phyloP scores from a whole-genome alignment of 2,797 vertebrate genomes.

The Mionectes olivaceus region DNA sequence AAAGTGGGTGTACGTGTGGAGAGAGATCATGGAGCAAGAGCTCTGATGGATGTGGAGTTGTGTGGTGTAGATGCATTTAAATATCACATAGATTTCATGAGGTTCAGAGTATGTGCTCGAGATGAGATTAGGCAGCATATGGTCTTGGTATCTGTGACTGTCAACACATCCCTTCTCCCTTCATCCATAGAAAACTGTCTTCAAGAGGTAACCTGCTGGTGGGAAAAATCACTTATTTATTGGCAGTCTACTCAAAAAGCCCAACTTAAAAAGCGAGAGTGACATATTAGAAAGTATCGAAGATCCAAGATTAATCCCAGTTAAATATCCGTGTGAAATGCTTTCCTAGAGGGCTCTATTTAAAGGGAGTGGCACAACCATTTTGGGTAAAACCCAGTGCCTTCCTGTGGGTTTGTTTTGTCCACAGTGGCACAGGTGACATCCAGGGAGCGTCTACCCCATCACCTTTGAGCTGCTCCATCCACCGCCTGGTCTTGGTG shows the following conservation, averaged over 20 bases:
- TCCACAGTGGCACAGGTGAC: not conserved
- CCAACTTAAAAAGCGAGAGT: constrained; percentile 36
- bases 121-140: constrained; percentile 67
- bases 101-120: constrained; percentile 41
- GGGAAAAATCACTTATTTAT: constrained; percentile 54
- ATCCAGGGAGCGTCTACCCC: not conserved
- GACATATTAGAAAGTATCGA: constrained; percentile 18
- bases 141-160: constrained; percentile 64
- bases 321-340: not conserved
- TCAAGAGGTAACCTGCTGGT: constrained; percentile 47
- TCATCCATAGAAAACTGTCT: constrained; percentile 48
- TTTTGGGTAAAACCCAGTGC: not conserved
- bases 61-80: constrained; percentile 4
- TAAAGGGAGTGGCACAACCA: not conserved
- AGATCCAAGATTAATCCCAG: not conserved
- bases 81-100: constrained; percentile 21
- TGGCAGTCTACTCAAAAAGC: constrained; percentile 36
- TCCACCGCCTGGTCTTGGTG: not conserved
- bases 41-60: not conserved
- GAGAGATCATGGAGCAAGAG: not conserved
- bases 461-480: not conserved
- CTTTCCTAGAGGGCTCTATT: not conserved
- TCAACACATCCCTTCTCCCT: constrained; percentile 67
- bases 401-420: not conserved
- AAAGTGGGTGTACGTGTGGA: not conserved